phyloP scores from a whole-genome alignment of 2,113 vertebrate species.

The Actinemys pallida region DNA sequence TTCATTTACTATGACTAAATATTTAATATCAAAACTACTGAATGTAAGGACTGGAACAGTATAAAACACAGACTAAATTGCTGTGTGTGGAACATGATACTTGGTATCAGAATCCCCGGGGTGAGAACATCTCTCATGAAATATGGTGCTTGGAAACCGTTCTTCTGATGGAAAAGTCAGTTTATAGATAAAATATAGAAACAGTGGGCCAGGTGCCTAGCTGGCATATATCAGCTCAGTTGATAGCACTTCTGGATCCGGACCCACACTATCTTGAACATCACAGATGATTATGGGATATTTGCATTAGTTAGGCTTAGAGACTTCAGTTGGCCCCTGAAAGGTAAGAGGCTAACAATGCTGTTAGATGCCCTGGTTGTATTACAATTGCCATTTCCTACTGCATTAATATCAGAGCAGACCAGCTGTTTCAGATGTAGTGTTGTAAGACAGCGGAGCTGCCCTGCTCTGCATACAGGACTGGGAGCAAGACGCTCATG shows the following conservation, averaged over 20 bases:
- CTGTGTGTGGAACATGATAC: not conserved
- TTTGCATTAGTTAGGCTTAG: conserved; percentile 1
- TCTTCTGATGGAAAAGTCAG: conserved; percentile 15
- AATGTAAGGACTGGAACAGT: not conserved
- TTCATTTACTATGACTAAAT: not conserved
- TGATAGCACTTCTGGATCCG: not conserved
- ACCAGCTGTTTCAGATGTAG: not conserved
- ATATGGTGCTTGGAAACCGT: not conserved
- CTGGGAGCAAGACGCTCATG: not conserved
- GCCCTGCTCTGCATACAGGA: not conserved
- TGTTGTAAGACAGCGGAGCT: not conserved
- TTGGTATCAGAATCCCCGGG: not conserved
- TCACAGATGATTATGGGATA: not conserved
- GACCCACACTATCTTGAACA: not conserved
- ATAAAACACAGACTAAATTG: not conserved
- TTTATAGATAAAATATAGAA: not conserved
- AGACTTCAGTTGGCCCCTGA: not conserved
- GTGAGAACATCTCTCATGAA: not conserved
- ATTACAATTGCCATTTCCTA: not conserved
- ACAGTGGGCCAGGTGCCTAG: not conserved
- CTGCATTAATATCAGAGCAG: not conserved
- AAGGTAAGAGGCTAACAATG: not conserved
- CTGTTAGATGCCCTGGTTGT: not conserved
- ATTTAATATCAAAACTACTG: not conserved
- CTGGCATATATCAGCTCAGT: not conserved